phyloP scores from a whole-genome alignment of 2,113 vertebrate species.

The Ctenomys sociabilis region DNA sequence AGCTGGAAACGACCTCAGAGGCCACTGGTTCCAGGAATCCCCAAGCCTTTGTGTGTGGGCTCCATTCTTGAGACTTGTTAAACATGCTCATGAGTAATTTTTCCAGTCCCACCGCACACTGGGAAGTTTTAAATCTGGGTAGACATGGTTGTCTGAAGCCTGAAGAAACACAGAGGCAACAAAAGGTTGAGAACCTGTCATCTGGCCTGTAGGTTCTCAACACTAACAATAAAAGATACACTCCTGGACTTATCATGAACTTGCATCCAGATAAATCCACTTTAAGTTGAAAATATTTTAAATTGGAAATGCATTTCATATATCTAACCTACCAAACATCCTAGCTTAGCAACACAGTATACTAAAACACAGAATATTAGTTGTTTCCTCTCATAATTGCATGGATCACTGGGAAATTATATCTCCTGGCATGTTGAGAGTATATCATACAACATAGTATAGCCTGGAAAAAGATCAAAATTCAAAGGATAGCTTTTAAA shows the following conservation, averaged over 20 bases:
- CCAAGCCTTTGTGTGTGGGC: neutral
- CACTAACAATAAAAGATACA: neutral
- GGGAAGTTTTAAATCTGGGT: neutral
- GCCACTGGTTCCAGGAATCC: neutral
- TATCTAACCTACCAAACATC: neutral
- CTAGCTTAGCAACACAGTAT: neutral
- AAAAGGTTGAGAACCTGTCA: neutral
- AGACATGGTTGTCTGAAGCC: neutral
- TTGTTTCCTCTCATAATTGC: neutral
- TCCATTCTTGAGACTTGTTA: neutral
- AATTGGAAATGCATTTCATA: neutral
- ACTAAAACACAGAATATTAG: neutral
- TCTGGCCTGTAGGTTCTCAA: neutral
- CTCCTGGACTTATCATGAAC: neutral
- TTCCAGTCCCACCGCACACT: no score
- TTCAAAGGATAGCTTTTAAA: neutral
- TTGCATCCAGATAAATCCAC: neutral
- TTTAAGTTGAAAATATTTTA: neutral
- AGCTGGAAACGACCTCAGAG: constrained; percentile 23
- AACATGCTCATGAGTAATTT: neutral
- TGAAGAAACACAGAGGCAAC: neutral
- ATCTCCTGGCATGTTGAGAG: neutral
- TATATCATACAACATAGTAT: neutral
- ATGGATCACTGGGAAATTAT: neutral
- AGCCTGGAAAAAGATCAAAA: neutral